phyloP scores from a whole-genome alignment of 2,888 invertebrate genomes.

The Helicoverpa assulta region DNA sequence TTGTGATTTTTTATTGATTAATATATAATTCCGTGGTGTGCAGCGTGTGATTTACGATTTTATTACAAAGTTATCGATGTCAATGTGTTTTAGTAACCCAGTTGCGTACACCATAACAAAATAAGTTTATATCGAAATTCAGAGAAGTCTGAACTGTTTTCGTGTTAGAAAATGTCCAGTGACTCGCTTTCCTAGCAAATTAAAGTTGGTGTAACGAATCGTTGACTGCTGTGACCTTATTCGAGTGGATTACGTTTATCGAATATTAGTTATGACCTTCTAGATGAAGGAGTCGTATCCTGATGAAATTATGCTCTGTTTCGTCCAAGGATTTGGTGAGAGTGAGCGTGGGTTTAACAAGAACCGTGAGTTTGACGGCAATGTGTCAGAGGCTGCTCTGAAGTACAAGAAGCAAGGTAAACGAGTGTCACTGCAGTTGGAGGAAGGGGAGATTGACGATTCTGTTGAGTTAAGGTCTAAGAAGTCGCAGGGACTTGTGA shows the following conservation, averaged over 20 bases:
- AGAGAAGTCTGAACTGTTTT: constrained; percentile 57
- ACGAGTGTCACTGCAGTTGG: constrained; percentile 70
- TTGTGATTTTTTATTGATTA: constrained; percentile 42
- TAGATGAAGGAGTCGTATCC: constrained; percentile 88
- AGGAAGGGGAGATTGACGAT: constrained; percentile 61
- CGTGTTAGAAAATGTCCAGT: constrained; percentile 59
- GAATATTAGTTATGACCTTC: constrained; percentile 77
- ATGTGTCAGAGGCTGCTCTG: constrained; percentile 74
- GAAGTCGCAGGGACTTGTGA: constrained; percentile 69
- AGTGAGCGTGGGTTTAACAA: constrained; percentile 78
- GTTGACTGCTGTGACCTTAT: constrained; percentile 64
- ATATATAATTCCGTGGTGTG: constrained; percentile 30
- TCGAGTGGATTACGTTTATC: constrained; percentile 58
- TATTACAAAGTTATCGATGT: constrained; percentile 41
- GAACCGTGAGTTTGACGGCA: constrained; percentile 76
- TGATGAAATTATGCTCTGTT: constrained; percentile 92
- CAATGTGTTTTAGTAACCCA: constrained; percentile 45
- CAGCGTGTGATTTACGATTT: constrained; percentile 51
- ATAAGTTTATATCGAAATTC: constrained; percentile 45
- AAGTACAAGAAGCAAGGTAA: constrained; percentile 74
- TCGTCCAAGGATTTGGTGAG: constrained; percentile 92
- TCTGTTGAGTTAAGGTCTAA: constrained; percentile 70
- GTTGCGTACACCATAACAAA: constrained; percentile 39
- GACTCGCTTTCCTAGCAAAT: constrained; percentile 54
- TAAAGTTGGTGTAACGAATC: constrained; percentile 53